phyloP scores from a whole-genome alignment of 1,140 invertebrate species.

The Papilio dardanus region DNA sequence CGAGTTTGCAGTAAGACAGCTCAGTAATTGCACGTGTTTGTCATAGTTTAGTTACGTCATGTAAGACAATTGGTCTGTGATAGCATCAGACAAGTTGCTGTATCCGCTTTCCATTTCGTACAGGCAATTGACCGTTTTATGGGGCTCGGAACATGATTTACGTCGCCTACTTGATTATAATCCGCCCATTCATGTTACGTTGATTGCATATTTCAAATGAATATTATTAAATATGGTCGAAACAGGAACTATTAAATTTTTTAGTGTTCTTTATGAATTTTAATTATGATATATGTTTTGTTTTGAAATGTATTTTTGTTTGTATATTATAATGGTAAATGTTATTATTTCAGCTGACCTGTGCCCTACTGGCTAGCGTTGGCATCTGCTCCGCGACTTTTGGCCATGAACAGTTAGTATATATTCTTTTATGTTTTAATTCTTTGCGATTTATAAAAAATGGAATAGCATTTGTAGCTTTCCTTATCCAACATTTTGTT shows the following conservation, averaged over 20 bases:
- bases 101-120: constrained; percentile 68
- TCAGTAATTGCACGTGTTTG: neutral
- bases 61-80: constrained; percentile 37
- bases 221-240: constrained; percentile 36
- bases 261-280: neutral
- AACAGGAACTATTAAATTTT: neutral
- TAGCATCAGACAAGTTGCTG: constrained; percentile 40
- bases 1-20: neutral
- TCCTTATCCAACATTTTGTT: neutral
- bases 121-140: constrained; percentile 32
- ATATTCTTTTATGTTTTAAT: constrained; percentile 50
- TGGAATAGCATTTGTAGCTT: neutral
- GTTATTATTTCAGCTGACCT: constrained; percentile 75
- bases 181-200: constrained; percentile 17
- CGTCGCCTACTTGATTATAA: constrained; percentile 8
- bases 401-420: constrained; percentile 79
- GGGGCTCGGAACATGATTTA: constrained; percentile 21
- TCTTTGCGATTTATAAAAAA: neutral
- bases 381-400: constrained; percentile 77
- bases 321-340: constrained; percentile 47
- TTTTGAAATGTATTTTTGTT: neutral
- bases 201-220: constrained; percentile 31
- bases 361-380: constrained; percentile 72
- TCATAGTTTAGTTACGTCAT: constrained; percentile 43
- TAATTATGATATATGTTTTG: neutral